These are phyloP conservation scores for Gavialis gangeticus DNA, from an alignment of 2,113 vertebrate species.

Conservation along the genomic window DNA sequence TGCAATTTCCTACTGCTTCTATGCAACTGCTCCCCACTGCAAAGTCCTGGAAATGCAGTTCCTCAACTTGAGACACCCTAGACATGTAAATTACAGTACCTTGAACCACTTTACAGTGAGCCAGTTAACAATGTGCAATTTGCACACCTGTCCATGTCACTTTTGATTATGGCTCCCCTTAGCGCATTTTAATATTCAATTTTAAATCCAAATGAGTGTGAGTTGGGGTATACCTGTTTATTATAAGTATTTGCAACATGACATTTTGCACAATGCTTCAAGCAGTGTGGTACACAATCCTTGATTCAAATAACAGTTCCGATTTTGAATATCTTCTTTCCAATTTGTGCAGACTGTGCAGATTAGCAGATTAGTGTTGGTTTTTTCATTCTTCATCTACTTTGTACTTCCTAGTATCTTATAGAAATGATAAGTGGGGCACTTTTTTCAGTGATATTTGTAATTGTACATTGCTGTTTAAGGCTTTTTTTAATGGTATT, in stretches of 20 bases:
- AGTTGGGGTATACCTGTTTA: conserved; percentile 22
- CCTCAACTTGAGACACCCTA: not conserved
- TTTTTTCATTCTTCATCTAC: conserved; percentile 1
- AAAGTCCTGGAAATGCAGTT: not conserved
- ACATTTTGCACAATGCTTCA: conserved; percentile 1
- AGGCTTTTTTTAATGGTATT: not conserved
- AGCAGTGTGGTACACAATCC: not conserved
- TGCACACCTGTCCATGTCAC: not conserved
- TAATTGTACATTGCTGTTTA: not conserved
- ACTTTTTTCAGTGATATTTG: not conserved
- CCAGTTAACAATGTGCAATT: not conserved
- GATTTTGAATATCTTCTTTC: not conserved
- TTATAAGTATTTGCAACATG: conserved; percentile 46
- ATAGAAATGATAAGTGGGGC: not conserved
- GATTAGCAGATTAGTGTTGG: not conserved
- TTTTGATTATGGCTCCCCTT: not conserved
- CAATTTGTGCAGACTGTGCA: conserved; percentile 26
- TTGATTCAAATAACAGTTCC: conserved; percentile 38
- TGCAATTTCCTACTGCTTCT: not conserved
- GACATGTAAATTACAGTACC: fast-evolving
- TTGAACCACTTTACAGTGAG: not conserved
- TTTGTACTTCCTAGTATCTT: not conserved
- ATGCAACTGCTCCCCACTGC: not conserved
- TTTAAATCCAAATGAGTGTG: conserved; percentile 33
- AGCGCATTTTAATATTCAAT: not conserved